These are phyloP conservation scores for Lerema accius DNA, from an alignment of 1,140 invertebrate species.

Conservation along the genomic window DNA sequence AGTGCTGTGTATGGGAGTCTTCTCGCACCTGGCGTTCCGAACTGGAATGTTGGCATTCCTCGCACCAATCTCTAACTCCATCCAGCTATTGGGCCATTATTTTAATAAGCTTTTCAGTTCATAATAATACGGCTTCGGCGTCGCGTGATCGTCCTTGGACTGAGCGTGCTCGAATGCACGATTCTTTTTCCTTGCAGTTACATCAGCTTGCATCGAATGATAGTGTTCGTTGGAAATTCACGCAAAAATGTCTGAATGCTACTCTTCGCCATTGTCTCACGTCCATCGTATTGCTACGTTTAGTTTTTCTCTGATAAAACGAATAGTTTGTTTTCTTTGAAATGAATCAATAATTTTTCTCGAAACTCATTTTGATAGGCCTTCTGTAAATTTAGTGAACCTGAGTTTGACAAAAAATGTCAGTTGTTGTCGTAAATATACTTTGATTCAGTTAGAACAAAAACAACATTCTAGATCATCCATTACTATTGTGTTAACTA, in stretches of 20 bases:
- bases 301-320: constrained; percentile 8
- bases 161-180: constrained; percentile 62
- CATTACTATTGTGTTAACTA: too few species aligned
- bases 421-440: too few species aligned
- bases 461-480: too few species aligned
- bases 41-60: constrained; percentile 51
- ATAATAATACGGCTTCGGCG: constrained; percentile 28
- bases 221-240: constrained; percentile 47
- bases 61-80: constrained; percentile 51
- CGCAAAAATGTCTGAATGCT: constrained; percentile 39
- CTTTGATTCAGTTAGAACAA: too few species aligned
- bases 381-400: too few species aligned
- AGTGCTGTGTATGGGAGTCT: constrained; percentile 22
- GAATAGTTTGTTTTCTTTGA: constrained; percentile 14
- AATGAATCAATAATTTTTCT: background rate
- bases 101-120: constrained; percentile 55
- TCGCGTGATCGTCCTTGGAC: constrained; percentile 64
- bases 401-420: too few species aligned
- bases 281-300: constrained; percentile 32
- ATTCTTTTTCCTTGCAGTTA: constrained; percentile 56
- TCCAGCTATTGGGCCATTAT: constrained; percentile 46
- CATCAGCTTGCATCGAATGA: constrained; percentile 41
- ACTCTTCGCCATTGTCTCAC: constrained; percentile 45
- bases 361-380: background rate
- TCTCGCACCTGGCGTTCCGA: constrained; percentile 42